Base-by-base conservation (phyloP, 2,113 vertebrate genomes). In the Vimba vimba region DNA sequence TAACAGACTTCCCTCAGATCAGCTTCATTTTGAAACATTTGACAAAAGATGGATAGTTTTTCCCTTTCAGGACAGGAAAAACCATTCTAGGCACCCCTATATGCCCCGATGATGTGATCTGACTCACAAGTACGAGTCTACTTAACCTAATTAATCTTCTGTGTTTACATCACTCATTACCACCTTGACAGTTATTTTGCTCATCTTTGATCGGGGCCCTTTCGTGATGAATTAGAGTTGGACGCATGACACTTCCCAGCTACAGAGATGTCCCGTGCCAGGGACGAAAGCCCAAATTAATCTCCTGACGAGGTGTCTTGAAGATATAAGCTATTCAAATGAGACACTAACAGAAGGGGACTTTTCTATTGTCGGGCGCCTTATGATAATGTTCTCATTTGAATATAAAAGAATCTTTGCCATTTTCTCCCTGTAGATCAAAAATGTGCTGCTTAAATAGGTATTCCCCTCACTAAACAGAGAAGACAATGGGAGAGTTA, bases 311-410 rank as follows among this genome's bases (percentile, higher is more conserved):
- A 87, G 79, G 88, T 90, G 92, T 95, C 95, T 95, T 94, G 92
- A 94, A 96, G 95, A 96, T 95, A 94, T 95, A 89, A 95, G 91
- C 91, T 94, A 95, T 95, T 95, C 91, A 95, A 95, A 95, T 94
- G 91, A 96, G 94, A 93, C 87, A 90, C 92, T 93, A 92, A 95
- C 92, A 91, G 92, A 92, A 92, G 90, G 90, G 91, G 93, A 94
- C 92, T 92, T 84, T 92, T 90, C 91, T 90, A 94, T 86, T 91
- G 93, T 91, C 33, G 90, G 90, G 91, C 92, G 93, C 94, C 93
- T 94, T 94, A 94, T 95, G 94, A 94, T 95, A 95, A 95, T 95
- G 92, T 93, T 91, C 94, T 95, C 92, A 95, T 95, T 95, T 94
- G 91, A 95, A 95, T 95, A 94, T 94, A 93, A 95, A 95, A 95